Base-by-base conservation (phyloP, 2,888 invertebrate genomes). In the Diaperis boleti region DNA sequence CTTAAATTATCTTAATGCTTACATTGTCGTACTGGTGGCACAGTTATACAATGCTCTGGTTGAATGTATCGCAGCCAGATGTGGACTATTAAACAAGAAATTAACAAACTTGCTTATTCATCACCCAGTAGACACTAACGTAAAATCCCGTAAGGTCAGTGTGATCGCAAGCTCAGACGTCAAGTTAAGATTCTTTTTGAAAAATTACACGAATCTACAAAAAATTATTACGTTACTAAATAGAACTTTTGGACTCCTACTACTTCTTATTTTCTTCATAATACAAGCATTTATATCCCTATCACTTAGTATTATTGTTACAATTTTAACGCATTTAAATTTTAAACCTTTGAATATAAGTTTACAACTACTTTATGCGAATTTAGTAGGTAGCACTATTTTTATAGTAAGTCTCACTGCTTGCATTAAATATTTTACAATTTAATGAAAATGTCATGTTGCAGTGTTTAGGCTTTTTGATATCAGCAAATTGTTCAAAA, bases 381-480 rank as follows among this genome's bases (percentile, higher is more conserved):
- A 33, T 33, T 13, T 33, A 13, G 2, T 10, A 5, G 33, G 33
- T 33, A 33, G 33, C 5, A 33, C 11, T 3, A 11, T 10, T 10
- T 33, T 33, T 33, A 2, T 33, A 2, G 33, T 33, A 10, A 13
- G 33, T 31, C 5, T 26, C 8, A 8, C n/a, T 26, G 20, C 3
- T 26, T 26, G 20, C 6, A 3, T 20, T 20, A 20, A 20, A 20
- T 20, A 6, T 6, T 20, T 4, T 20, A 20, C 3, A 20, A 20
- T 20, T 4, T 20, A 20, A 20, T 26, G 26, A 26, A 26, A n/a
- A n/a, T n/a, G n/a, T n/a, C n/a, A 4, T 37, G 8, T 42, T 42
- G 3, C n/a, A 42, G 41, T 42, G n/a, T 42, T 20, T 20, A 20
- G 41, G 41, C 1, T 10, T 42, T 17, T n/a, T 20, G 3, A 42